phyloP scores from a whole-genome alignment of 2,888 invertebrate species.

The Diarsia dahlii region DNA sequence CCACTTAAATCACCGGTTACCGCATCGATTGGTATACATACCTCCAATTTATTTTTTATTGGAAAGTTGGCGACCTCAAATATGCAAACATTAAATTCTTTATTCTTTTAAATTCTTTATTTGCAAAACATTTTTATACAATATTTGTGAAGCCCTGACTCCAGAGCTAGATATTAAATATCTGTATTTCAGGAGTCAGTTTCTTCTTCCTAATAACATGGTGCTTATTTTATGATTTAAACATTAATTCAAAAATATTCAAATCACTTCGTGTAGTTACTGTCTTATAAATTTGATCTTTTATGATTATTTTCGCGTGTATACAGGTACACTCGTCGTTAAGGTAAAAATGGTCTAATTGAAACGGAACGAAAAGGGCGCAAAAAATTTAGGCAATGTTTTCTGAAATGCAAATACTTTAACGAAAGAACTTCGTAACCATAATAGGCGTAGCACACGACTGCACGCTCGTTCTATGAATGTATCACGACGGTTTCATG shows the following conservation, averaged over 20 bases:
- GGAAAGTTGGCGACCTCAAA: conserved; percentile 40
- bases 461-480: conserved; percentile 65
- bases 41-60: conserved; percentile 54
- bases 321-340: conserved; percentile 27
- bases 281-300: conserved; percentile 41
- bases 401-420: conserved; percentile 64
- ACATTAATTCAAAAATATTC: conserved; percentile 49
- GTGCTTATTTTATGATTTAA: too few species aligned
- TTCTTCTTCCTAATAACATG: too few species aligned
- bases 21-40: conserved; percentile 68
- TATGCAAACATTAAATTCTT: conserved; percentile 48
- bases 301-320: conserved; percentile 52
- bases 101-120: too few species aligned
- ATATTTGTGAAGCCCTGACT: too few species aligned
- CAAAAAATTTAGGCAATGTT: conserved; percentile 55
- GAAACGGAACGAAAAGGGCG: conserved; percentile 44
- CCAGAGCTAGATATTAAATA: too few species aligned
- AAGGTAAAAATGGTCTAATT: conserved; percentile 57
- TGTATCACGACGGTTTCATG: conserved; percentile 63
- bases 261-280: conserved; percentile 32
- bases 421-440: conserved; percentile 60
- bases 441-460: conserved; percentile 67
- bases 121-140: too few species aligned
- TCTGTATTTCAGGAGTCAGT: too few species aligned
- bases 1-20: conserved; percentile 83